Conservation (phyloP, 2,888 invertebrate genomes). For the Pedicia rivosa region DNA sequence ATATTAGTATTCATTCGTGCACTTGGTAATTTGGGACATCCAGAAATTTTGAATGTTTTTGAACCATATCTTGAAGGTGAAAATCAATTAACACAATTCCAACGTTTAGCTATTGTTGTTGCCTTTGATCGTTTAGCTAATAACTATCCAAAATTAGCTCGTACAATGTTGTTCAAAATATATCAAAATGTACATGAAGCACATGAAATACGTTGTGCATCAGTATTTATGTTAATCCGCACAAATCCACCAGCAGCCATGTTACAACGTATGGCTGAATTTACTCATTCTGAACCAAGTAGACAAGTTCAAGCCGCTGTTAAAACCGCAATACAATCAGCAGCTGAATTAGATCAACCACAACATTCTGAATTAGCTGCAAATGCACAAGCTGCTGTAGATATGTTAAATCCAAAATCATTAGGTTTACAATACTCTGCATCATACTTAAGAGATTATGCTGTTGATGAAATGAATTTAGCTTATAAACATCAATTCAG, state of each 20-base stretch:
- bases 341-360: constrained; percentile 33
- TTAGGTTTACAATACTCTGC: constrained; percentile 34
- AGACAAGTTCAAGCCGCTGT: constrained; percentile 49
- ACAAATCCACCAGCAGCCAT: constrained; percentile 41
- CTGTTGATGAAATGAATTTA: constrained; percentile 29
- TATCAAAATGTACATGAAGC: constrained; percentile 47
- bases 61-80: constrained; percentile 52
- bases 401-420: background rate
- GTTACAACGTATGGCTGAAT: constrained; percentile 53
- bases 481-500: constrained; percentile 29
- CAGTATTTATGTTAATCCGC: constrained; percentile 42
- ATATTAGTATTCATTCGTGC: constrained; percentile 45
- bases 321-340: constrained; percentile 39
- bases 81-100: constrained; percentile 35
- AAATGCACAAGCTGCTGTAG: constrained; percentile 18
- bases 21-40: constrained; percentile 48
- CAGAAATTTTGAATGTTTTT: constrained; percentile 39
- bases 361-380: constrained; percentile 31
- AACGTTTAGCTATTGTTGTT: constrained; percentile 44
- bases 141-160: constrained; percentile 35
- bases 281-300: constrained; percentile 45
- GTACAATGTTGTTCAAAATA: constrained; percentile 44
- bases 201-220: constrained; percentile 46
- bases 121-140: constrained; percentile 36
- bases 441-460: constrained; percentile 27